These are phyloP conservation scores for Xestia ashworthii DNA, from an alignment of 2,888 invertebrate species.

Conservation along the genomic window DNA sequence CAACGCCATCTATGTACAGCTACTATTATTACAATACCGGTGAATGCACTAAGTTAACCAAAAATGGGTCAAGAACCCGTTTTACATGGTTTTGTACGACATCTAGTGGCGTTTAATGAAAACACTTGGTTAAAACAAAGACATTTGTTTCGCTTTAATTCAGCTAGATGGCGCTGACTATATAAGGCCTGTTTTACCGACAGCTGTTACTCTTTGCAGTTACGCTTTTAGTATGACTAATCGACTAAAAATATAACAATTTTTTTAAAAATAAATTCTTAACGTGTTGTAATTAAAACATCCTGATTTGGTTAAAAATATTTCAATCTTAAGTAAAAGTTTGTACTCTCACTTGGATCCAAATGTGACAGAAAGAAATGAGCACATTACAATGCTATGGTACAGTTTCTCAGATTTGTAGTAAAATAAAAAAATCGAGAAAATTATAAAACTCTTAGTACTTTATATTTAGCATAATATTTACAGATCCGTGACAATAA, in stretches of 20 bases:
- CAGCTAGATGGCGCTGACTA: conserved; percentile 1
- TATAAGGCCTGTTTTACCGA: conserved; percentile 16
- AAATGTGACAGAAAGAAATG: not conserved
- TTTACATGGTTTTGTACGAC: not conserved
- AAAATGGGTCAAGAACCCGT: not conserved
- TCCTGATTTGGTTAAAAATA: not conserved
- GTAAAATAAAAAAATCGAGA: too few relatives aligned
- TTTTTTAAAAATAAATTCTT: too few relatives aligned
- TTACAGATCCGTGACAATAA: not conserved
- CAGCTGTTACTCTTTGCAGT: not conserved
- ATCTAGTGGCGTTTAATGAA: conserved; percentile 17
- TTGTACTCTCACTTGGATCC: not conserved
- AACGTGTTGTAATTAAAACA: not conserved
- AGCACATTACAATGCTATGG: not conserved
- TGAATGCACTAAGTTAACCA: not conserved
- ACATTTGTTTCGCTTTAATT: not conserved
- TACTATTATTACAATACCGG: not conserved
- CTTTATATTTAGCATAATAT: not conserved
- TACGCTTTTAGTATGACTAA: not conserved
- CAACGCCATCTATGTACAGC: conserved; percentile 24
- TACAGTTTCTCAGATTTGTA: not conserved
- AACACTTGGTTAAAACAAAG: not conserved
- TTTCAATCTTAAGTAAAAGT: not conserved
- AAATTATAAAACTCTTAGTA: not conserved
- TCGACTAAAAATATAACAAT: not conserved